Evolutionary conservation across 2,113 vertebrate genomes (phyloP), one percentile per base, ranked within the genome.

Genomic region (Indicator maculatus): DNA sequence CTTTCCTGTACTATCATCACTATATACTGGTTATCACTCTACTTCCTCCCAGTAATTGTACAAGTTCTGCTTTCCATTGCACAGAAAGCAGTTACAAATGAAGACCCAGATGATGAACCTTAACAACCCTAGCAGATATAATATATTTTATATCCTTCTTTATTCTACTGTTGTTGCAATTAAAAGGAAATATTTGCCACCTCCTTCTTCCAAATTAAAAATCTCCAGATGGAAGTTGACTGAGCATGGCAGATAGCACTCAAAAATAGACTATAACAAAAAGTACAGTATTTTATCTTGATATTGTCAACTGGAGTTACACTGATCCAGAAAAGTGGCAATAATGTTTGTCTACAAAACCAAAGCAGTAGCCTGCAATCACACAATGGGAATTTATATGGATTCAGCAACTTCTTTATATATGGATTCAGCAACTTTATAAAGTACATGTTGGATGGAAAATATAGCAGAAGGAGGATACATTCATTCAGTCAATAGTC

Each of bases 181-280:
- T 95, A 86, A 95, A 76, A 84, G 28, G 41, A 86, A 93, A 91
- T 41, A 67, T 52, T 82, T 74, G 27, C 67, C 24, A 72, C 26
- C 16, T 87, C n/a, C 30, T 72, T 93, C 61, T 91, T 86, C 56
- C 82, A 75, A 89, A 80, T 95, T 94, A 95, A 93, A 93, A 89
- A 83, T 50, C 60, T 93, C 85, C 91, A 89, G 75, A 95, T 88
- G 93, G 82, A 92, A 88, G 47, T 21, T 83, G 64, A 85, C 53
- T 89, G 61, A 69, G 53, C 61, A 70, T 79, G 79, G 50, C 47
- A 76, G 38, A 76, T 16, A 87, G 17, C 24, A 45, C 18, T 31
- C 10, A 28, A 45, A 47, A 60, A 60, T 30, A 33, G 45, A 27
- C 30, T 47, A 6, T 31, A 79, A 36, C 16, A 41, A 63, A 58